phyloP scores from a whole-genome alignment of 2,113 vertebrate genomes.

The Onychostoma macrolepis region DNA sequence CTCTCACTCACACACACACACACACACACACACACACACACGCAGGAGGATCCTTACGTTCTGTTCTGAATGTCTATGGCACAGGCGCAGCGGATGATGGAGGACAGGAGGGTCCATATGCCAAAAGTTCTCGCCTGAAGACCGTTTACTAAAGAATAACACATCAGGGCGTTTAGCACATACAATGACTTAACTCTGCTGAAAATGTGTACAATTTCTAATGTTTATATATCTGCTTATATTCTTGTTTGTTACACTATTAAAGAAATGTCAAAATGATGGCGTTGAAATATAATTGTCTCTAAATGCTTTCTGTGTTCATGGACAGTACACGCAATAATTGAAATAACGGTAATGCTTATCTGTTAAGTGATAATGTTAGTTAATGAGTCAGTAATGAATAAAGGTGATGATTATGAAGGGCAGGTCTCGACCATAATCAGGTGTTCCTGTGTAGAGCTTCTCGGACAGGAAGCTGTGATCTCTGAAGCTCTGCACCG shows the following conservation, averaged over 20 bases:
- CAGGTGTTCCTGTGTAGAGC: slow-evolving; percentile 89
- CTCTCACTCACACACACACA: too few species aligned
- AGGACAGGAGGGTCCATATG: slow-evolving; percentile 94
- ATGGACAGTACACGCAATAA: not conserved
- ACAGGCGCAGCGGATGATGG: slow-evolving; percentile 91
- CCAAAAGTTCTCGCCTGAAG: slow-evolving; percentile 96
- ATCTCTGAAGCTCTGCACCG: slow-evolving; percentile 92
- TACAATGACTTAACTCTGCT: not conserved
- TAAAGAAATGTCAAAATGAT: too few species aligned
- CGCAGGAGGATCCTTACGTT: slow-evolving; percentile 76
- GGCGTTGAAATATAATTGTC: too few species aligned
- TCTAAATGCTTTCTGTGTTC: not conserved
- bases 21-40: not conserved
- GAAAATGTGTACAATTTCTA: not conserved
- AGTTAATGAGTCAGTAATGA: not conserved
- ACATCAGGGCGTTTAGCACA: not conserved
- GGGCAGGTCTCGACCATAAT: slow-evolving; percentile 79
- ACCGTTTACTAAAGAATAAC: slow-evolving; percentile 84
- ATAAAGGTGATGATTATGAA: not conserved
- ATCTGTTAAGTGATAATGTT: not conserved
- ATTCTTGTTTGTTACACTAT: not conserved
- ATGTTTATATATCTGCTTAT: not conserved
- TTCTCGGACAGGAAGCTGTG: slow-evolving; percentile 94
- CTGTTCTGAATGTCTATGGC: slow-evolving; percentile 94
- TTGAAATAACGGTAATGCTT: not conserved